Base-by-base conservation (phyloP, 2,888 invertebrate genomes). In the Drosophila fulvimacula region DNA sequence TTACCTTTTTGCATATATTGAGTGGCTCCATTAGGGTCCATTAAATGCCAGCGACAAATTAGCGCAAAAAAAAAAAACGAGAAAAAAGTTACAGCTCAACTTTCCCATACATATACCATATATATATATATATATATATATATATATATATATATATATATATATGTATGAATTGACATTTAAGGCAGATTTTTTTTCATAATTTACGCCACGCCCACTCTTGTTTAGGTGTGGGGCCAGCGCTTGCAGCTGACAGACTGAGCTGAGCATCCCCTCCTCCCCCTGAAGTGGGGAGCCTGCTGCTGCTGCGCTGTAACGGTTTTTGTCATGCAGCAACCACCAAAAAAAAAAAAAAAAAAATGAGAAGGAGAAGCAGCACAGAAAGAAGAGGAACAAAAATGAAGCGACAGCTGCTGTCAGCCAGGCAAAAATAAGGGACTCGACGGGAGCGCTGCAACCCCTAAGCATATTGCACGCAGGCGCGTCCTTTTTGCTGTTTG, bases 401-500 rank as follows among this genome's bases (percentile, higher is more conserved):
- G 0, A 38, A 38, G 27, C 81, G 81, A 81, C 76, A 76, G 76
- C 76, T 76, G 76, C 76, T 66, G 76, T 52, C 59, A 57, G 51
- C 27, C 38, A 64, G 17, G 44, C 44, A 61, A 41, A 58, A 24
- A 34, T 34, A 42, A 64, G 78, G 62, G 73, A 57, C 58, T n/a
- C 55, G 42, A n/a, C 46, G 78, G 42, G 62, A 76, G 60, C 65
- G 65, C 19, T 51, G 51, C 82, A 82, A 83, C 82, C 82, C 82
- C 82, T 88, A 88, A 75, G 85, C 88, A 82, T 88, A 82, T 82
- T 88, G 82, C 82, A 82, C 46, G 46, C 82, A 85, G 80, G 74
- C 81, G 84, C 89, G 89, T 81, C 87, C 87, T 88, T 86, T 86
- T 81, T 64, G 71, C 79, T 74, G 81, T 67, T 69, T 82, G 87